Evolutionary conservation across 2,888 invertebrate genomes (phyloP), one percentile per base, ranked within the genome.

Genomic region (Xylota sylvarum): DNA sequence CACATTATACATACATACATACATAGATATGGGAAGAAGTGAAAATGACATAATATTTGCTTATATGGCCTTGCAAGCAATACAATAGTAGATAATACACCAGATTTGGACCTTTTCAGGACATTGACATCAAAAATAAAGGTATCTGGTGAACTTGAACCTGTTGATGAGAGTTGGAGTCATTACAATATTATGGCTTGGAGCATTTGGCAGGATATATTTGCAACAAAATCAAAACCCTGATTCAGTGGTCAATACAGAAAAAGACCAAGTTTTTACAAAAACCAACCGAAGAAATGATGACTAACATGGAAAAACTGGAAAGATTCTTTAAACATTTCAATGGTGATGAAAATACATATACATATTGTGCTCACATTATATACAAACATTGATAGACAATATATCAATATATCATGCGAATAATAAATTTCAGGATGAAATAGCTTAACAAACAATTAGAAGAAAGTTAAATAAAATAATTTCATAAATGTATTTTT

Each of bases 171-270:
- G 37, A 37, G 37, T 37, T 37, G 4, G 37, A 37, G 12, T 37
- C 37, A 37, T 37, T 37, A 4, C 37, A 37, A 37, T 37, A 37
- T 12, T 35, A 65, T n/a, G 65, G 65, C 19, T 30, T 65, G 1
- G 65, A 65, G 17, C 64, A 64, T 5, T 35, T 48, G 32, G 64
- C 64, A 5, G 64, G 48, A 1, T 64, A 64, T 7, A 48, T 64
- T 5, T 64, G 48, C 9, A 14, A 64, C 27, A 10, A n/a, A 30
- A n/a, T 64, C 2, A 60, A 14, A 32, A 64, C 17, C 46, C 14
- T 6, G 17, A 64, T 30, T n/a, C 48, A 4, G 12, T 17, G 30
- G 35, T 35, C 35, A 35, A 35, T 35, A 35, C 6, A 6, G 5
- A 35, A 35, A 35, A 35, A 5, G 35, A 64, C 23, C 1, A 19